These are phyloP conservation scores for Zygaena filipendulae DNA, from an alignment of 2,888 invertebrate genomes.

Conservation along the genomic window DNA sequence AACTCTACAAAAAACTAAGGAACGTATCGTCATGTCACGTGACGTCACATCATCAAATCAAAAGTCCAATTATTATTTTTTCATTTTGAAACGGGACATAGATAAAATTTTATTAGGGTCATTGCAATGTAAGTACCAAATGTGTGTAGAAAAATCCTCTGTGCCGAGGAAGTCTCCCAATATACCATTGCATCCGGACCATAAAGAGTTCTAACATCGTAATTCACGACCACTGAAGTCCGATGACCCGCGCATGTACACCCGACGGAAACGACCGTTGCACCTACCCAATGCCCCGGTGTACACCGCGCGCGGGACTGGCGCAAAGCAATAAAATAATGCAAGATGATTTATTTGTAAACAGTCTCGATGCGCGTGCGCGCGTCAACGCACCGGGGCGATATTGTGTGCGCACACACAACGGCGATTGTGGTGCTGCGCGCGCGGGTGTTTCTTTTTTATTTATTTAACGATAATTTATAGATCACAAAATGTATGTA, in stretches of 20 bases:
- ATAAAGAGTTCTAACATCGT: not conserved
- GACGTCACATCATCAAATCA: no score
- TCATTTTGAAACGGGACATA: no score
- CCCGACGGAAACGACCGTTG: not conserved
- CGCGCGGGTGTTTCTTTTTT: slow-evolving; percentile 16
- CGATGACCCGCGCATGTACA: not conserved
- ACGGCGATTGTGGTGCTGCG: slow-evolving; percentile 24
- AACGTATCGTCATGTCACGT: no score
- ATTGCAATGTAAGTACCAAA: no score
- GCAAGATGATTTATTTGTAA: slow-evolving; percentile 65
- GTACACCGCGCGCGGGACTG: no score
- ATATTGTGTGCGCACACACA: slow-evolving; percentile 29
- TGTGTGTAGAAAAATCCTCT: no score
- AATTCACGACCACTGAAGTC: not conserved
- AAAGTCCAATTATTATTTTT: no score
- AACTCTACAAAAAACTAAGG: no score
- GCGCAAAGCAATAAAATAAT: slow-evolving; percentile 27
- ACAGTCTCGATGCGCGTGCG: slow-evolving; percentile 35
- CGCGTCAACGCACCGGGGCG: slow-evolving; percentile 44
- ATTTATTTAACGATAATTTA: slow-evolving; percentile 2
- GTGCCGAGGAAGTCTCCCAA: not conserved
- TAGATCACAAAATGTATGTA: not conserved
- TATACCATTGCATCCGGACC: not conserved
- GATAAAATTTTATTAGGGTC: no score
- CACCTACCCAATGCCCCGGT: slow-evolving; percentile 2